Percentiles rank a stretch among this genome's conserved stretches.
These are phyloP conservation scores for Microctenopoma stevenorrisi DNA, from an alignment of 2,797 vertebrate species.

Conservation along the genomic window DNA sequence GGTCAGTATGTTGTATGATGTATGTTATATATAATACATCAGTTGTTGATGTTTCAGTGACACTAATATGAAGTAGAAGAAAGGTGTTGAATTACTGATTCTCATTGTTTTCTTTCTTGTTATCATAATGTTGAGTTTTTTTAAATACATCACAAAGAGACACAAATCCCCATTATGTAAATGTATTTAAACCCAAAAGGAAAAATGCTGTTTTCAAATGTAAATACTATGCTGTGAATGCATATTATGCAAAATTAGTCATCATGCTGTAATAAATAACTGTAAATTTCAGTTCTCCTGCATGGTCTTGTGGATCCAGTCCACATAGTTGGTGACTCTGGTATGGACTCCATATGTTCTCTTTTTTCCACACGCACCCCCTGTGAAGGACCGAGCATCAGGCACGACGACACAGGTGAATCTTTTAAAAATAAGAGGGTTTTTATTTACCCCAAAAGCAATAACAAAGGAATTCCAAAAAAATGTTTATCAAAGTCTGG, in stretches of 20 bases:
- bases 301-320: conserved; percentile 75
- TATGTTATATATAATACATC: too few relatives aligned
- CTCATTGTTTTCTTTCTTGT: too few relatives aligned
- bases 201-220: not conserved
- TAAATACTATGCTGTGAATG: not conserved
- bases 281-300: conserved; percentile 49
- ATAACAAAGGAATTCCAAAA: too few relatives aligned
- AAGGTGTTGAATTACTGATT: too few relatives aligned
- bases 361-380: conserved; percentile 41
- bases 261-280: not conserved
- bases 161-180: not conserved
- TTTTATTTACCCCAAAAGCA: too few relatives aligned
- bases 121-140: too few relatives aligned
- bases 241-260: not conserved
- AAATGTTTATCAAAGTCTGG: too few relatives aligned
- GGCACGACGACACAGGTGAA: too few relatives aligned
- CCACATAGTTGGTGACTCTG: conserved; percentile 64
- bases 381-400: not conserved
- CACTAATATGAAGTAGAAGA: too few relatives aligned
- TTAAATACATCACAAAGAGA: not conserved
- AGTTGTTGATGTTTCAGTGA: too few relatives aligned
- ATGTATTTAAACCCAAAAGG: not conserved
- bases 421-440: too few relatives aligned
- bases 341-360: conserved; percentile 74
- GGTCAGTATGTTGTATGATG: too few relatives aligned